These are phyloP conservation scores for Vanessa cardui DNA, from an alignment of 2,888 invertebrate species.

Conservation along the genomic window DNA sequence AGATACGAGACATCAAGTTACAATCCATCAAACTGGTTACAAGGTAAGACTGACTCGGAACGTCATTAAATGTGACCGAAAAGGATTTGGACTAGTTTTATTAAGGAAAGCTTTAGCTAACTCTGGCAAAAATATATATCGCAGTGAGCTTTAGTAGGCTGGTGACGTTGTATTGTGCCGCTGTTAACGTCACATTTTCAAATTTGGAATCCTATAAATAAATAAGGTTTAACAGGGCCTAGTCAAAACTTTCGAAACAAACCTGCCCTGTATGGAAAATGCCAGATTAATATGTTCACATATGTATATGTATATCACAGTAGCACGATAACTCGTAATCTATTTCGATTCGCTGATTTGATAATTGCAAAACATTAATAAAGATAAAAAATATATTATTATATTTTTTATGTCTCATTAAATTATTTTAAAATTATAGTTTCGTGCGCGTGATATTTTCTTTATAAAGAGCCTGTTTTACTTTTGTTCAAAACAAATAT, in stretches of 20 bases:
- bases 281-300: neutral
- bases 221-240: neutral
- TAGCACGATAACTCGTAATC: neutral
- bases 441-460: too few species aligned
- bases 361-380: too few species aligned
- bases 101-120: slow-evolving; percentile 67
- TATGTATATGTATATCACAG: neutral
- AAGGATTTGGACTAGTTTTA: slow-evolving; percentile 72
- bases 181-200: slow-evolving; percentile 25
- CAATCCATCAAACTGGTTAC: slow-evolving; percentile 70
- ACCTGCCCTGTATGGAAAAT: slow-evolving; percentile 3
- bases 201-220: slow-evolving; percentile 20
- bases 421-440: too few species aligned
- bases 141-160: slow-evolving; percentile 30
- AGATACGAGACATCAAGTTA: slow-evolving; percentile 59
- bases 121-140: slow-evolving; percentile 57
- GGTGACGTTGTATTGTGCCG: slow-evolving; percentile 23
- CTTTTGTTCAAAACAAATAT: too few species aligned
- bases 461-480: too few species aligned
- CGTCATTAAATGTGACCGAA: slow-evolving; percentile 78
- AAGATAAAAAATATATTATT: too few species aligned
- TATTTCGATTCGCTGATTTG: neutral
- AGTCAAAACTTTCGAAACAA: slow-evolving; percentile 11
- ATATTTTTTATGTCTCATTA: too few species aligned
- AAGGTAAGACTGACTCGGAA: slow-evolving; percentile 57